Evolutionary conservation across 2,888 invertebrate species (phyloP).

Genomic region (Pyrgus malvae): DNA sequence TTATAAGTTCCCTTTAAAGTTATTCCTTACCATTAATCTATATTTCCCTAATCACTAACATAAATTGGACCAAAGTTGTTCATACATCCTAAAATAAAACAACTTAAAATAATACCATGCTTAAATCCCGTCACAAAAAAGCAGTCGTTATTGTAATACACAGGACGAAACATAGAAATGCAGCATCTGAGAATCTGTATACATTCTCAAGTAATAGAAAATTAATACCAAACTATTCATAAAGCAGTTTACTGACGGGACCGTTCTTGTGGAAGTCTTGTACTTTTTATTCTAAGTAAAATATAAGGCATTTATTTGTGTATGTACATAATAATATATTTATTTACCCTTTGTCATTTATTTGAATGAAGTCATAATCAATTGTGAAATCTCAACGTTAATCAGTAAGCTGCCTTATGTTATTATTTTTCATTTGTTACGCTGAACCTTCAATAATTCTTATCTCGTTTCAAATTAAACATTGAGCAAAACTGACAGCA

Average conservation of each 20-base stretch:
- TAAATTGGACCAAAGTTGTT: conserved; percentile 63
- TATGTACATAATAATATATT: too few species aligned
- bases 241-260: too few species aligned
- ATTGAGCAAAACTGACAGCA: conserved; percentile 20
- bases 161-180: conserved; percentile 13
- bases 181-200: background rate
- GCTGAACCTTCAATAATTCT: too few species aligned
- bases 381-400: too few species aligned
- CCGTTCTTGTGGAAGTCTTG: too few species aligned
- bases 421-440: too few species aligned
- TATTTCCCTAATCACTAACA: conserved; percentile 51
- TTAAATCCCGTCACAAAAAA: conserved; percentile 38
- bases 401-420: background rate
- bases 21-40: conserved; percentile 48
- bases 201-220: background rate
- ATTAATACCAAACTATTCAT: too few species aligned
- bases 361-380: too few species aligned
- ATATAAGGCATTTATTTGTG: too few species aligned
- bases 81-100: conserved; percentile 45
- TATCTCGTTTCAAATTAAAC: conserved; percentile 3
- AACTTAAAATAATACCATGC: conserved; percentile 46
- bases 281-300: too few species aligned
- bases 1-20: conserved; percentile 32
- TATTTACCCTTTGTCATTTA: too few species aligned
- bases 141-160: conserved; percentile 13